Evolutionary conservation across 2,888 invertebrate species (phyloP).

Genomic region (Petrolisthes cinctipes): DNA sequence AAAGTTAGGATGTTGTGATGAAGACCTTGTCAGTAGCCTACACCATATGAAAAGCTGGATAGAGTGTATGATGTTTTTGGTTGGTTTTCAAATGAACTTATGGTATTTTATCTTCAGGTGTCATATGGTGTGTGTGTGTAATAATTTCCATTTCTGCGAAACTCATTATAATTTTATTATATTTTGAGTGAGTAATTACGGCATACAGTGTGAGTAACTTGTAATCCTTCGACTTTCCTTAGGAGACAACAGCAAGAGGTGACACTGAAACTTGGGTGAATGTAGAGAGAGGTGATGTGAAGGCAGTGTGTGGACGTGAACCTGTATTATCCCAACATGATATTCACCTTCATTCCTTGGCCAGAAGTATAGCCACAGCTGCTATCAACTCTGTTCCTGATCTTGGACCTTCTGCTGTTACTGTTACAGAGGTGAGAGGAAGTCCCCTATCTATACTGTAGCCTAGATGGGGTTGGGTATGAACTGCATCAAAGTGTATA

Average conservation of each 20-base stretch:
- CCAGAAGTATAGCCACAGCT: constrained; percentile 32
- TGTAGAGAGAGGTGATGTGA: constrained; percentile 27
- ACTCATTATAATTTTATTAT: too few species aligned
- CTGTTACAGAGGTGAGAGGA: constrained; percentile 14
- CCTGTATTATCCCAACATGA: not conserved
- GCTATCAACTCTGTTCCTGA: constrained; percentile 19
- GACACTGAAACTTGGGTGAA: constrained; percentile 26
- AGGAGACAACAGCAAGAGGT: not conserved
- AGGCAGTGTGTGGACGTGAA: constrained; percentile 16
- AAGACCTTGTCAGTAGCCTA: not conserved
- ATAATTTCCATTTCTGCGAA: too few species aligned
- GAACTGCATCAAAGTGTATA: too few species aligned
- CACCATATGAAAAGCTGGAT: not conserved
- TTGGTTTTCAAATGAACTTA: too few species aligned
- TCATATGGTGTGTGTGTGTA: too few species aligned
- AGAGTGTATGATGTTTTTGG: not conserved
- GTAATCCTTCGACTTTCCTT: too few species aligned
- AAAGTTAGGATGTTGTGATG: too few species aligned
- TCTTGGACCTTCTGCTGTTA: not conserved
- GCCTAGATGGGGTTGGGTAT: too few species aligned
- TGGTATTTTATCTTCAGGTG: too few species aligned
- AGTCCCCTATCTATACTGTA: too few species aligned
- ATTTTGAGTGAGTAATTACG: too few species aligned
- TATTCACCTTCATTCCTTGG: constrained; percentile 21
- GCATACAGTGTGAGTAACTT: too few species aligned